Conservation (phyloP, 2,797 vertebrate genomes). For the Xiphorhynchus erythropygius region DNA sequence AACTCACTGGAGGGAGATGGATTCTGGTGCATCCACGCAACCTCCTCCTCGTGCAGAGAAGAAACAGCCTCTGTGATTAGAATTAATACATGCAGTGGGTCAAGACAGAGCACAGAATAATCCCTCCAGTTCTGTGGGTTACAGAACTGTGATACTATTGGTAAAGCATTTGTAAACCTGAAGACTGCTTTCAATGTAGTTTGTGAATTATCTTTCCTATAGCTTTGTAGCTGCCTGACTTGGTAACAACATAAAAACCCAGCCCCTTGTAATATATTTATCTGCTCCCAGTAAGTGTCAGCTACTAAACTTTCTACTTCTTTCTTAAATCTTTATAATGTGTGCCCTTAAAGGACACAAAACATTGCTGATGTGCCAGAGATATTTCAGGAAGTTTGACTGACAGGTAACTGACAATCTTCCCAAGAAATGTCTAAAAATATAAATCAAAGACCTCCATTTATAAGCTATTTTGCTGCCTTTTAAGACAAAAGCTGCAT, state of each 20-base stretch:
- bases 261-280: background rate
- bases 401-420: background rate
- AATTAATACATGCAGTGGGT: background rate
- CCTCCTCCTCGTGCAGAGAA: background rate
- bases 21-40: background rate
- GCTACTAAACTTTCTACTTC: background rate
- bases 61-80: background rate
- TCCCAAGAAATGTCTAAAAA: background rate
- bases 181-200: background rate
- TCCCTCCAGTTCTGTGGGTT: background rate
- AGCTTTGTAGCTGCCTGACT: background rate
- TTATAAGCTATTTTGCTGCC: background rate
- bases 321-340: background rate
- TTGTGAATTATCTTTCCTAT: background rate
- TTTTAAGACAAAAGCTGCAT: background rate
- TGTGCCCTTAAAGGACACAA: background rate
- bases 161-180: background rate
- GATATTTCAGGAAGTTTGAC: background rate
- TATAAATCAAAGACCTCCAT: background rate
- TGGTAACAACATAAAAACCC: background rate
- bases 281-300: background rate
- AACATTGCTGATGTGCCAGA: background rate
- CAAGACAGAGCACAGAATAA: background rate
- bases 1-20: background rate
- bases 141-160: background rate